A percentile compares a stretch with the other conserved stretches of the same genome.
phyloP scores from a whole-genome alignment of 2,113 vertebrate genomes.

The Zosterops lateralis region DNA sequence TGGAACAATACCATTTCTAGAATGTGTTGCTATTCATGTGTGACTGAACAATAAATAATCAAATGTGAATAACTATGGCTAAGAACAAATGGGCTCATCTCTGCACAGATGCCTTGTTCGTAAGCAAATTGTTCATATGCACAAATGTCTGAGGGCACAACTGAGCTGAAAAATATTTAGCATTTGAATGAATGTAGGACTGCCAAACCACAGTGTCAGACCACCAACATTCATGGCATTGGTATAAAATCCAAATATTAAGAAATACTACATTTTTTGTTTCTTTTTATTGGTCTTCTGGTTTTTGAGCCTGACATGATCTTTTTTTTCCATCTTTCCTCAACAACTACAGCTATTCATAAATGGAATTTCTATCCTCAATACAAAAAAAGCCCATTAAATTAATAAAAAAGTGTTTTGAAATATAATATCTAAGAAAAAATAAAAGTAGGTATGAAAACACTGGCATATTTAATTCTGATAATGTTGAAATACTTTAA shows the following conservation, averaged over 20 bases:
- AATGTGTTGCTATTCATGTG: background rate
- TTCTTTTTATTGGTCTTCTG: conserved; percentile 51
- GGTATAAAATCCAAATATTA: conserved; percentile 39
- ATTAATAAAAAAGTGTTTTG: conserved; percentile 4
- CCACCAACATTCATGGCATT: conserved; percentile 44
- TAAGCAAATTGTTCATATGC: conserved; percentile 4
- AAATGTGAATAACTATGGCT: background rate
- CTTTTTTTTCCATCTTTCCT: conserved; percentile 39
- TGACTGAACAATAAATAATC: conserved; percentile 4
- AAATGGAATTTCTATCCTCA: conserved; percentile 35
- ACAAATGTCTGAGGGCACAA: background rate
- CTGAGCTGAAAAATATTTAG: conserved; percentile 42
- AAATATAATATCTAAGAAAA: background rate
- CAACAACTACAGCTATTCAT: conserved; percentile 19
- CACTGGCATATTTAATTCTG: background rate
- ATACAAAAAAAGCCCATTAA: background rate
- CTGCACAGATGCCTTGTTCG: background rate
- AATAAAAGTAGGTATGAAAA: background rate
- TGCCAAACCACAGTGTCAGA: conserved; percentile 57
- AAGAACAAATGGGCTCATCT: background rate
- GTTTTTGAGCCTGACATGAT: conserved; percentile 14
- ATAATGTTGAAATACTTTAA: background rate
- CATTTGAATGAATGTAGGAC: conserved; percentile 32
- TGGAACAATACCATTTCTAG: background rate
- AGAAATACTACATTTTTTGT: conserved; percentile 44